phyloP scores from a whole-genome alignment of 2,797 vertebrate genomes.

The Tinamus major region DNA sequence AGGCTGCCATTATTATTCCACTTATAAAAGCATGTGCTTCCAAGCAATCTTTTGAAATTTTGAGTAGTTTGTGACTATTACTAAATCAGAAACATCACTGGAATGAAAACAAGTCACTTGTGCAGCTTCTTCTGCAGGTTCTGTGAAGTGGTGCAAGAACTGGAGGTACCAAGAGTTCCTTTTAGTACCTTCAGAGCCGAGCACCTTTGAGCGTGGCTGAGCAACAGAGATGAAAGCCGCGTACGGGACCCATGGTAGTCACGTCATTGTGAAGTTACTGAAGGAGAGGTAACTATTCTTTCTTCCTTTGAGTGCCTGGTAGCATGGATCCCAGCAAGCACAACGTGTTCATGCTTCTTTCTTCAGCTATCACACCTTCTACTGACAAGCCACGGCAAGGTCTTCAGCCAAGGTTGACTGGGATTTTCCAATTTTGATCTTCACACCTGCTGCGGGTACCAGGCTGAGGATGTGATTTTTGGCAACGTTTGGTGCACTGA shows the following conservation, averaged over 20 bases:
- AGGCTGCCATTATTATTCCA: background rate
- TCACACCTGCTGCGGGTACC: background rate
- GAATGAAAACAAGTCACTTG: background rate
- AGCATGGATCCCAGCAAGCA: background rate
- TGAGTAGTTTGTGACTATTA: background rate
- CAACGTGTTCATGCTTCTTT: background rate
- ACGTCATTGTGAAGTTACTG: background rate
- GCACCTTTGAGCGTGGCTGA: background rate
- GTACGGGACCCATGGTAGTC: background rate
- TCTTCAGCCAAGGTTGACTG: background rate
- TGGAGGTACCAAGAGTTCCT: background rate
- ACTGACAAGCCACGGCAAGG: background rate
- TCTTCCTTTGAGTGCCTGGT: background rate
- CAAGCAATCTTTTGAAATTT: background rate
- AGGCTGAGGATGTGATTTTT: background rate
- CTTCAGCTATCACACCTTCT: rapidly evolving
- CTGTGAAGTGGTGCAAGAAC: background rate
- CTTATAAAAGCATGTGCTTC: background rate
- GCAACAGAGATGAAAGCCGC: background rate
- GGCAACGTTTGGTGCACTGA: background rate
- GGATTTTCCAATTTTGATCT: background rate
- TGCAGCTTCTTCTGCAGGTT: rapidly evolving
- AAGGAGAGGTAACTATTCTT: background rate
- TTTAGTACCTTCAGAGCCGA: background rate
- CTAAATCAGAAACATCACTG: background rate